Conservation (phyloP, 1,140 invertebrate genomes). For the Caerostris extrusa region DNA sequence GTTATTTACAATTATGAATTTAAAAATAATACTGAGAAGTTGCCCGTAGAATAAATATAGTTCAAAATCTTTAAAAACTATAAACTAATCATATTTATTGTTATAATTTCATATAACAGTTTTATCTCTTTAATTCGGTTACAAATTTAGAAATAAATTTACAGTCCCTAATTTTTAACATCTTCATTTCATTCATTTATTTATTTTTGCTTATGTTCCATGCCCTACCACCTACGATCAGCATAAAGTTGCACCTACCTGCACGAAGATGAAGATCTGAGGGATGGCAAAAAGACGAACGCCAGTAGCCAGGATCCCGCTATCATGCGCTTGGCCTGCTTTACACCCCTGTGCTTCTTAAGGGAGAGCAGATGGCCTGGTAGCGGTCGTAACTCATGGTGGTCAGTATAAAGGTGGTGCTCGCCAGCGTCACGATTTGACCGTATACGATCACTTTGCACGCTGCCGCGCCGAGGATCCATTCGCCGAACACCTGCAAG, state of each 20-base stretch:
- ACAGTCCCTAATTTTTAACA: no score
- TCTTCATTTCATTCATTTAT: no score
- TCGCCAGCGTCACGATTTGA: constrained; percentile 82
- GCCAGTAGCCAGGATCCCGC: constrained; percentile 82
- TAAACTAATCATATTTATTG: no score
- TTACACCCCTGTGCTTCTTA: constrained; percentile 80
- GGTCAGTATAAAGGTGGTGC: constrained; percentile 82
- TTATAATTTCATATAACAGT: no score
- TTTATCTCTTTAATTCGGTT: no score
- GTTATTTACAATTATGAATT: no score
- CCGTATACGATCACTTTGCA: constrained; percentile 82
- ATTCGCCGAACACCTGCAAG: constrained; percentile 82
- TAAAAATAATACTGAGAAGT: no score
- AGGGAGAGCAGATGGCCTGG: constrained; percentile 82
- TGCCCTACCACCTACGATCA: no score
- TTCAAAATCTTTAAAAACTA: no score
- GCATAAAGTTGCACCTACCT: constrained; percentile 78
- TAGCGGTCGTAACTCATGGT: constrained; percentile 83
- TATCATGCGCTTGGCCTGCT: constrained; percentile 81
- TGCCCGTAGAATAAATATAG: no score
- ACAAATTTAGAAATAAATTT: no score
- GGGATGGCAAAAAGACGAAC: constrained; percentile 82
- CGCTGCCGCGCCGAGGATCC: constrained; percentile 81
- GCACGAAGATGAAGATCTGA: constrained; percentile 83
- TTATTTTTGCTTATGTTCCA: no score